Conservation (phyloP, 2,888 invertebrate genomes). For the Eupithecia inturbata region DNA sequence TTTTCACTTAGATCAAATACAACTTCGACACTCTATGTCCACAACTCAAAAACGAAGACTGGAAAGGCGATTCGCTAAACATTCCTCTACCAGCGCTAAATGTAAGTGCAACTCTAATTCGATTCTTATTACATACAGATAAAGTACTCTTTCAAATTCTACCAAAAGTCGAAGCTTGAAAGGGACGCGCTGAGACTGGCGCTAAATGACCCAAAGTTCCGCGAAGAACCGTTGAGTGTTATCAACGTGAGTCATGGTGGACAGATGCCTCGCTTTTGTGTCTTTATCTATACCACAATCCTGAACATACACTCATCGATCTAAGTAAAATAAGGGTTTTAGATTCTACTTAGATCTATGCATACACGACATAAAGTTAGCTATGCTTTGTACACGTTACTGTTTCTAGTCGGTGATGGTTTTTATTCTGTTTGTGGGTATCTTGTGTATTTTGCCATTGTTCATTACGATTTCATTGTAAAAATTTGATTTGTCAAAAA, state of each 20-base stretch:
- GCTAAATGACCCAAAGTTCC: conserved; percentile 85
- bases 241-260: conserved; percentile 86
- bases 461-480: not conserved
- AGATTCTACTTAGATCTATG: too few relatives aligned
- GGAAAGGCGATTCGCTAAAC: conserved; percentile 78
- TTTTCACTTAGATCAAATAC: conserved; percentile 87
- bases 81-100: conserved; percentile 90
- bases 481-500: not conserved
- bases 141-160: conserved; percentile 87
- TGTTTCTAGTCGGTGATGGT: not conserved
- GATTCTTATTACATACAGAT: conserved; percentile 77
- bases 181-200: conserved; percentile 83
- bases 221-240: conserved; percentile 86
- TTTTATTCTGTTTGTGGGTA: not conserved
- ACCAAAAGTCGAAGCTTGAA: conserved; percentile 85
- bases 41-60: conserved; percentile 85
- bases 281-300: too few relatives aligned
- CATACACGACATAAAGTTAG: not conserved
- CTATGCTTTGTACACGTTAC: not conserved
- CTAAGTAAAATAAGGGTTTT: too few relatives aligned
- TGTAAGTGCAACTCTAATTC: conserved; percentile 81
- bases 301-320: too few relatives aligned
- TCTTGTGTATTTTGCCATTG: not conserved
- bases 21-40: conserved; percentile 89
- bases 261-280: conserved; percentile 50